phyloP scores from a whole-genome alignment of 1,140 invertebrate genomes.

The Protaetia brevitarsis region DNA sequence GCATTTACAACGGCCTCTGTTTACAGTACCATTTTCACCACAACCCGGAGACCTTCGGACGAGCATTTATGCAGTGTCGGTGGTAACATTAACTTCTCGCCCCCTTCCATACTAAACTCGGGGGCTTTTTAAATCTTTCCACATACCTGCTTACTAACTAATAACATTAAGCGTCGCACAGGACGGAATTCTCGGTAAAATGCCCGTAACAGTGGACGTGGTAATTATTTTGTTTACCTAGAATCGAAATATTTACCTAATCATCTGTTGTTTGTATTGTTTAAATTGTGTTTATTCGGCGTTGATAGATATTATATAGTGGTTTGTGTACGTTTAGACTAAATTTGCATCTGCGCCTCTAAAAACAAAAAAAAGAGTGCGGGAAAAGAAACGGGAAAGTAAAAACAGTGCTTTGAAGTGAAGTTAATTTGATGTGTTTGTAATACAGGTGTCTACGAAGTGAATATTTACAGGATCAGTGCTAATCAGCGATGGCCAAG shows the following conservation, averaged over 20 bases:
- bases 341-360: too few species aligned
- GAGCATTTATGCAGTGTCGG: neutral
- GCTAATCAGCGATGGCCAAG: constrained; percentile 22
- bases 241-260: too few species aligned
- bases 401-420: neutral
- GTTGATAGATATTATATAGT: too few species aligned
- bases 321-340: too few species aligned
- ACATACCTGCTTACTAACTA: constrained; percentile 9
- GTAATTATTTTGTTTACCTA: too few species aligned
- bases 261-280: too few species aligned
- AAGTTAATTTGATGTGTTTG: constrained; percentile 10
- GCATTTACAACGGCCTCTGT: neutral
- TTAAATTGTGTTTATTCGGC: too few species aligned
- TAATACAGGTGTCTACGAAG: neutral
- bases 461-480: constrained; percentile 19
- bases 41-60: neutral
- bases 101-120: neutral
- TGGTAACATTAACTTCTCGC: constrained; percentile 13
- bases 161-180: neutral
- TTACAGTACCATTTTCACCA: constrained; percentile 11
- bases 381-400: neutral
- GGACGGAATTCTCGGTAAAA: neutral
- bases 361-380: neutral
- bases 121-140: constrained; percentile 3
- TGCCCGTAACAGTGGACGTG: too few species aligned